Evolutionary conservation across 2,113 vertebrate species (phyloP), one percentile per base, ranked within the genome.

Genomic region (Elephantulus edwardii): DNA sequence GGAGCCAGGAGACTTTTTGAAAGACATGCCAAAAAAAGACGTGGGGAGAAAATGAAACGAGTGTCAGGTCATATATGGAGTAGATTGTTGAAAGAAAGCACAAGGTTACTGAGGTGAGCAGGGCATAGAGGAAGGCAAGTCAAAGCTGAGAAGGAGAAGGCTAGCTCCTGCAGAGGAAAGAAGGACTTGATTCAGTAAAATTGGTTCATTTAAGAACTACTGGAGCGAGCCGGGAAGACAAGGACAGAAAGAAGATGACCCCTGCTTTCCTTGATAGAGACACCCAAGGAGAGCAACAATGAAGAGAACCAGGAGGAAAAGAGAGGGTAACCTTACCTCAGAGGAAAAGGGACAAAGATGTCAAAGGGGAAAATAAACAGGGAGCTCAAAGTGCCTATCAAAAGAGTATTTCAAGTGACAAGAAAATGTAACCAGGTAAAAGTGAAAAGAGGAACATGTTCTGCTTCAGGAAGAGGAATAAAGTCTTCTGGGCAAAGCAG

Each of bases 391-490:
- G 24, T 38, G 78, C 74, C 54, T 70, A 62, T 84, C 28, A 52
- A 35, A 80, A 91, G 44, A 42, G 42, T 52, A 79, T 92, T 89
- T 93, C 64, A 88, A 68, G 77, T 19, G 35, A 42, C 12, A 86
- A 38, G 42, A 91, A 91, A 80, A 86, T 75, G 42, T 22, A 86
- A 33, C 35, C 35, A 71, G 74, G 40, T n/a, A 46, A 78, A 28
- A 52, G 0, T 33, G 62, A 26, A 42, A 76, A 70, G 58, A 89
- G 46, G 64, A 48, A 40, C 9, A 26, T 62, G 30, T 58, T 35
- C 35, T 64, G 33, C 62, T 86, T 44, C 60, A 72, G 83, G 35
- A 8, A n/a, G n/a, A 90, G 60, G 30, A 86, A 38, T 30, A 68
- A 90, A 86, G 76, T 28, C 70, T 60, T 44, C 38, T 33, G 20